These are phyloP conservation scores for Bagarius yarrelli DNA, from an alignment of 2,113 vertebrate genomes.

Conservation along the genomic window DNA sequence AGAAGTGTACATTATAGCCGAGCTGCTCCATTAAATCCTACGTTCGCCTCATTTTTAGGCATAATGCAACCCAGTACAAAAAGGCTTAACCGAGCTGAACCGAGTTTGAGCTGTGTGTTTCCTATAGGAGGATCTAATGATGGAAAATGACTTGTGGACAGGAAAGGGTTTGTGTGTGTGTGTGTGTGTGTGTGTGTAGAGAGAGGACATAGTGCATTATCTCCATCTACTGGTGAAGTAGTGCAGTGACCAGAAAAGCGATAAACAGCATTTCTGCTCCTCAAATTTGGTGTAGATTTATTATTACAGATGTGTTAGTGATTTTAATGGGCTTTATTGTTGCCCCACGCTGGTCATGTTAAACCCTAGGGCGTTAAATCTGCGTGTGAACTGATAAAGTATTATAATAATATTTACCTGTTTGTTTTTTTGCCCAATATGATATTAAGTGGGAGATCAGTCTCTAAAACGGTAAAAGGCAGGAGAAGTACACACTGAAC, in stretches of 20 bases:
- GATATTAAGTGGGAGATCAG: too few relatives aligned
- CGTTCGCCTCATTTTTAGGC: neutral
- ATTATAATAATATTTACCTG: too few relatives aligned
- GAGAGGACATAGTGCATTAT: constrained; percentile 36
- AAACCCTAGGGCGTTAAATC: too few relatives aligned
- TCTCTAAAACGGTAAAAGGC: too few relatives aligned
- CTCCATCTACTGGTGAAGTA: constrained; percentile 52
- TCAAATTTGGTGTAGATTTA: neutral
- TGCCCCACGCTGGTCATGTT: too few relatives aligned
- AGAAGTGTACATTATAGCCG: neutral
- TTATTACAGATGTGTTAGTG: neutral
- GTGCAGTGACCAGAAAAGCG: neutral
- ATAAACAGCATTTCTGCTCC: neutral
- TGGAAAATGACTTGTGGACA: neutral
- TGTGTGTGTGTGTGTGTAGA: neutral
- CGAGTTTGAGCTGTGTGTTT: neutral
- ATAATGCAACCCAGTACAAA: neutral
- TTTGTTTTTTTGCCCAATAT: too few relatives aligned
- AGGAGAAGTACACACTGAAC: too few relatives aligned
- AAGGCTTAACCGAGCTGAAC: constrained; percentile 2
- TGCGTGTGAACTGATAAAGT: too few relatives aligned
- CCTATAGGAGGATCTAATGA: neutral
- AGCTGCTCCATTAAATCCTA: constrained; percentile 9
- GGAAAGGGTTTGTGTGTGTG: neutral
- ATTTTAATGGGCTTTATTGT: too few relatives aligned